phyloP scores from a whole-genome alignment of 2,888 invertebrate species.

The Dendrolimus houi region DNA sequence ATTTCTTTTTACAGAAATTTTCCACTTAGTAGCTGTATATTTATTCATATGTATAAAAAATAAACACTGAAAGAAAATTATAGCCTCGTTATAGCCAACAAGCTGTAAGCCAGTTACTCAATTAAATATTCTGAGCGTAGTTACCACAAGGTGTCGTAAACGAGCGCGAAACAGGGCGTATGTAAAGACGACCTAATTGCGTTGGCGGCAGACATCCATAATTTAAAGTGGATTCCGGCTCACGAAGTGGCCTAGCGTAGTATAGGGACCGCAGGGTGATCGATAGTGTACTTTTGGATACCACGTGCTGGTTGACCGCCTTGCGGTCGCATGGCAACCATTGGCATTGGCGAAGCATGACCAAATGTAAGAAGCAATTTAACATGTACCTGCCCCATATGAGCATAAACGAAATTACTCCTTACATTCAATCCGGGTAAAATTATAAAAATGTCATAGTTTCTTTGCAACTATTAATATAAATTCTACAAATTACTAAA shows the following conservation, averaged over 20 bases:
- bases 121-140: background rate
- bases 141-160: constrained; percentile 4
- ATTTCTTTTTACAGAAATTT: too few species aligned
- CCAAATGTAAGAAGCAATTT: background rate
- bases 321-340: constrained; percentile 29
- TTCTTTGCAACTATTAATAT: too few species aligned
- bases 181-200: constrained; percentile 44
- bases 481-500: too few species aligned
- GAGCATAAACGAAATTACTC: too few species aligned
- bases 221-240: constrained; percentile 21
- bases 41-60: too few species aligned
- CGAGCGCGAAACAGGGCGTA: constrained; percentile 8
- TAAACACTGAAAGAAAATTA: background rate
- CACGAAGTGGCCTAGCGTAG: constrained; percentile 9
- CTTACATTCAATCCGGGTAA: too few species aligned
- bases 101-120: background rate
- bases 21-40: too few species aligned
- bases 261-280: constrained; percentile 16
- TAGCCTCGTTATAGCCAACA: background rate
- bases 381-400: too few species aligned
- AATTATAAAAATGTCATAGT: too few species aligned
- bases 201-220: constrained; percentile 28
- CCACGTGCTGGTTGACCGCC: constrained; percentile 14
- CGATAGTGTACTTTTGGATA: constrained; percentile 36
- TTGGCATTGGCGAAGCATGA: background rate